A percentile compares a stretch with the other conserved stretches of the same genome.
phyloP scores from a whole-genome alignment of 2,888 invertebrate genomes.

The Oxycera nigricornis region DNA sequence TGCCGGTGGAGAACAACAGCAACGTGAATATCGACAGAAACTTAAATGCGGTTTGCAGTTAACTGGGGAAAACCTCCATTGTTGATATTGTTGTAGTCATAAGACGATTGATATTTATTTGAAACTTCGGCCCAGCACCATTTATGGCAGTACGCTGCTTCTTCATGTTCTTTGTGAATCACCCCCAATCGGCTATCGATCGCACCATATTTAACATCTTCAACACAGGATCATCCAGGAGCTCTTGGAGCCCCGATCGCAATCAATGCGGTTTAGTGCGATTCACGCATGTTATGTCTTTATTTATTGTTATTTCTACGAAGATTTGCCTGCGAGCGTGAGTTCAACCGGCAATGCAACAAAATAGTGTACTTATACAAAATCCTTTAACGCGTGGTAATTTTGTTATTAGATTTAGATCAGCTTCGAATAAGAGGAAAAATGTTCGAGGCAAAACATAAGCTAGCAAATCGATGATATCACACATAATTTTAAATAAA shows the following conservation, averaged over 20 bases:
- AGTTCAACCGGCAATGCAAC: neutral
- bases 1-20: slow-evolving; percentile 42
- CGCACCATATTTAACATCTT: too few relatives aligned
- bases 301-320: slow-evolving; percentile 27
- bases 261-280: neutral
- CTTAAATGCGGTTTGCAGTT: slow-evolving; percentile 47
- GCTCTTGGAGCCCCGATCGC: neutral
- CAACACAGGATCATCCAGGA: too few relatives aligned
- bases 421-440: neutral
- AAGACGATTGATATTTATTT: neutral
- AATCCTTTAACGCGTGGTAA: neutral
- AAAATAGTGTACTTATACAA: too few relatives aligned
- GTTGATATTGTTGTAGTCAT: neutral
- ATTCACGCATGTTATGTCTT: slow-evolving; percentile 5
- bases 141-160: too few relatives aligned
- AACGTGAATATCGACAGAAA: slow-evolving; percentile 45
- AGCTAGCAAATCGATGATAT: neutral
- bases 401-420: neutral
- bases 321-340: neutral
- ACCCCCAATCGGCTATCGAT: too few relatives aligned
- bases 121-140: too few relatives aligned
- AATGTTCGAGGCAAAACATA: neutral
- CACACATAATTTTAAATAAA: slow-evolving; percentile 1
- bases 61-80: slow-evolving; percentile 23
- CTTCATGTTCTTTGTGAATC: too few relatives aligned